Evolutionary conservation across 2,113 vertebrate genomes (phyloP).

Genomic region (Nematolebias whitei): DNA sequence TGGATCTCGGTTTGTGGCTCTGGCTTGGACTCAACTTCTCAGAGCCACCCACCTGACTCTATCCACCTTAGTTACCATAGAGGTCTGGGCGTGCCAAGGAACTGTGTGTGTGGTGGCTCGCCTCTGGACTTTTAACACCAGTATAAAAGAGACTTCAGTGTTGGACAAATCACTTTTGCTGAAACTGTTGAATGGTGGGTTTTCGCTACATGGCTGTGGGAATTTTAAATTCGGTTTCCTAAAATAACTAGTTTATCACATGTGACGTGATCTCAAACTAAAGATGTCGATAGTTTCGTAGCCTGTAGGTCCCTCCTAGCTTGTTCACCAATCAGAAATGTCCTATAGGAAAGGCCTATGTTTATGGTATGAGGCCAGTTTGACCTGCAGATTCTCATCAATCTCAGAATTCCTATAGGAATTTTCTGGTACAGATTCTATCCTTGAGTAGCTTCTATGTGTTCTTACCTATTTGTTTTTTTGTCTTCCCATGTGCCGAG

Average conservation of each 20-base stretch:
- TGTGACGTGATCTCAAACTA: conserved; percentile 15
- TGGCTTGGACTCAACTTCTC: conserved; percentile 68
- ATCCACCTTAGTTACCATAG: conserved; percentile 46
- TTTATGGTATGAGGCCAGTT: conserved; percentile 31
- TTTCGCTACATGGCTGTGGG: conserved; percentile 43
- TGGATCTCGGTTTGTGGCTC: conserved; percentile 66
- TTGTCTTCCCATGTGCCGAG: background rate
- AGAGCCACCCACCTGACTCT: conserved; percentile 64
- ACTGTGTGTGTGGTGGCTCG: conserved; percentile 46
- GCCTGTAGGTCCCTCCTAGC: conserved; percentile 37
- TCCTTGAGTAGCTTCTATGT: conserved; percentile 25
- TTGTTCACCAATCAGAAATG: conserved; percentile 60
- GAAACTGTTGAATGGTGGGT: conserved; percentile 46
- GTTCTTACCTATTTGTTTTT: conserved; percentile 39
- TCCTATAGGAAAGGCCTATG: conserved; percentile 62
- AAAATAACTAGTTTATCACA: conserved; percentile 15
- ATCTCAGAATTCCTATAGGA: conserved; percentile 69
- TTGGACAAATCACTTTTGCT: conserved; percentile 53
- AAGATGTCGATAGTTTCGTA: conserved; percentile 1
- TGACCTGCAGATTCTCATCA: conserved; percentile 58
- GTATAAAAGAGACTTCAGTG: conserved; percentile 43
- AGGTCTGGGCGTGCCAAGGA: conserved; percentile 41
- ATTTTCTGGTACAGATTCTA: conserved; percentile 54
- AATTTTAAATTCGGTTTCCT: conserved; percentile 17
- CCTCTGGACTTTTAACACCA: conserved; percentile 32